A percentile compares a stretch with the other conserved stretches of the same genome.
Evolutionary conservation across 2,888 invertebrate genomes (phyloP).

Genomic region (Caenorhabditis afra): DNA sequence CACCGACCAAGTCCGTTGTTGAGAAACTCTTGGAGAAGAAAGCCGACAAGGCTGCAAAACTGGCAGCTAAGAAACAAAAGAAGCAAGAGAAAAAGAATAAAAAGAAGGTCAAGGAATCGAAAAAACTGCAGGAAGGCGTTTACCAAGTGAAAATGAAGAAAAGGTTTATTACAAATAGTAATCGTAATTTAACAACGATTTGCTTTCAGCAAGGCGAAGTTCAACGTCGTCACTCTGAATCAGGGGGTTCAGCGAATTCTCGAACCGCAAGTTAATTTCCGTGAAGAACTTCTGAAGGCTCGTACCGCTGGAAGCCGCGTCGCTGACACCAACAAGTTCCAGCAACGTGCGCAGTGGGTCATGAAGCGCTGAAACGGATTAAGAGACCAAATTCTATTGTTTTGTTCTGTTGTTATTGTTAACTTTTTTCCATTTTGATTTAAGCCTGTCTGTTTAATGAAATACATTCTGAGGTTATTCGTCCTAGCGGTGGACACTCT

Average conservation of each 20-base stretch:
- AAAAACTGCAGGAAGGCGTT: constrained; percentile 43
- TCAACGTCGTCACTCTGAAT: constrained; percentile 54
- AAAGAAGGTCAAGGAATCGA: constrained; percentile 48
- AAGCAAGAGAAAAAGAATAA: constrained; percentile 40
- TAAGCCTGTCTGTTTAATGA: neutral
- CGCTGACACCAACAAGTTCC: constrained; percentile 18
- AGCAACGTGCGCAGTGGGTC: constrained; percentile 43
- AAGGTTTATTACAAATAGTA: constrained; percentile 6
- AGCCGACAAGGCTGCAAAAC: constrained; percentile 21
- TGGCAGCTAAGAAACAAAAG: constrained; percentile 29
- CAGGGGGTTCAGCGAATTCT: constrained; percentile 41
- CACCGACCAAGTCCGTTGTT: constrained; percentile 3
- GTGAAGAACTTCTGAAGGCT: constrained; percentile 45
- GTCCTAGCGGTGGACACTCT: neutral
- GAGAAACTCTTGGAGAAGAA: constrained; percentile 49
- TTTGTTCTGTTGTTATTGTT: neutral
- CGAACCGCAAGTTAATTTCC: constrained; percentile 49
- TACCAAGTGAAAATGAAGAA: constrained; percentile 53
- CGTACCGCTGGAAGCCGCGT: constrained; percentile 46
- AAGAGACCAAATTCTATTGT: neutral
- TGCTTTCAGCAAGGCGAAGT: constrained; percentile 45
- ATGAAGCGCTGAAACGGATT: constrained; percentile 1
- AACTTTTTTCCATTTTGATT: neutral
- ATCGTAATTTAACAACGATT: neutral
- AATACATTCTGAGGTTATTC: no score